These are phyloP conservation scores for Myotis yumanensis DNA, from an alignment of 2,113 vertebrate species.

Conservation along the genomic window DNA sequence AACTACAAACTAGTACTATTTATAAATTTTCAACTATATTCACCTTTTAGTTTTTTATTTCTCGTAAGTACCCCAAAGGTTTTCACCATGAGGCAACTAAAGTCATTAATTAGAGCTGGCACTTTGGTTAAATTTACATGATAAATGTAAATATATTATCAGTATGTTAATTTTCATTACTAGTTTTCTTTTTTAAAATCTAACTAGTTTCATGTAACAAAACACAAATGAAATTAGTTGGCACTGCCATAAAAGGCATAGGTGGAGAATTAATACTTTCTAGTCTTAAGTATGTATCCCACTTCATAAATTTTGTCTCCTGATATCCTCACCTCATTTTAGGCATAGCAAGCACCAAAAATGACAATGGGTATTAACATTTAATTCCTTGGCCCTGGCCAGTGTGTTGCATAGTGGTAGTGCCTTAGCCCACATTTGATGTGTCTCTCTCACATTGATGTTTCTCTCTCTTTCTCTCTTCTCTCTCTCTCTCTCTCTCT, in stretches of 20 bases:
- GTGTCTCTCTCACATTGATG: no score
- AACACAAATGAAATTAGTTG: neutral
- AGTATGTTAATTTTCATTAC: neutral
- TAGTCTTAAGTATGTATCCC: neutral
- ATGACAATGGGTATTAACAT: neutral
- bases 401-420: no score
- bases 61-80: neutral
- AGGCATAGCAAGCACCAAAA: neutral
- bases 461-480: no score
- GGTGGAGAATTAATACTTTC: neutral
- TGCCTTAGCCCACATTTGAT: no score
- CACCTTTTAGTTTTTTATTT: neutral
- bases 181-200: neutral
- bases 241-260: fast-evolving
- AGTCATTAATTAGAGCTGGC: neutral
- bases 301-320: neutral
- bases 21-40: neutral
- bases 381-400: neutral
- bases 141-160: neutral
- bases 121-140: neutral
- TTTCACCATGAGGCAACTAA: neutral
- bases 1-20: neutral
- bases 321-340: neutral
- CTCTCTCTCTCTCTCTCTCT: no score
- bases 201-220: neutral